Base-by-base conservation (phyloP, 2,888 invertebrate genomes). In the Eretmocerus hayati region DNA sequence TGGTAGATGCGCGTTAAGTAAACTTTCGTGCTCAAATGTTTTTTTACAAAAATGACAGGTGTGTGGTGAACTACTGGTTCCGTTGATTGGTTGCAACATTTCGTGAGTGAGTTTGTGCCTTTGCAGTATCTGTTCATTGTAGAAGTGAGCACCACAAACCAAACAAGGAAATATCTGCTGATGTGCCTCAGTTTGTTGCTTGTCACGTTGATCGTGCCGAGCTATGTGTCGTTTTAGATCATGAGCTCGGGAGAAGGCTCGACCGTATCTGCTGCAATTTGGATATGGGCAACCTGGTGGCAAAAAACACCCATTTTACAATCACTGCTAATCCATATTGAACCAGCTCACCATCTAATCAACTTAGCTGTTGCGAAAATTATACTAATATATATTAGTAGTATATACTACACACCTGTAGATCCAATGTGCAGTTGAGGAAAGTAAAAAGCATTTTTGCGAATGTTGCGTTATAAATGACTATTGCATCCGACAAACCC, bases 221-320 rank as follows among this genome's bases (percentile, higher is more conserved):
- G 63, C 65, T 48, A 71, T 69, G 44, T 70, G 71, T 5, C 69
- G 63, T 36, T 70, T 70, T 3, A 69, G 58, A 33, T 69, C 70
- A 47, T 71, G 69, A 4, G 69, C 67, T 31, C 70, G 59, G 6
- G 69, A 71, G 50, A 70, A 71, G 2, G 70, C 67, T 41, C 67
- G 63, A 4, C 68, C 67, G 39, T 62, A 70, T 26, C 69, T 61
- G 5, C 64, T 59, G 46, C 70, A 71, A 3, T 59, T 66, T 4
- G 67, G 66, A 53, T 64, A 69, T 3, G 71, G 68, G 42, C 70
- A 71, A n/a, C 69, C 70, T 46, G 26, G 5, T 13, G 37, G 23
- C 6, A 26, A 26, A 26, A 26, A n/a, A n/a, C n/a, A n/a, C n/a
- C n/a, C n/a, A n/a, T n/a, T n/a, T n/a, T n/a, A n/a, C n/a, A n/a